phyloP scores from a whole-genome alignment of 2,113 vertebrate species.

The Pelodiscus sinensis region DNA sequence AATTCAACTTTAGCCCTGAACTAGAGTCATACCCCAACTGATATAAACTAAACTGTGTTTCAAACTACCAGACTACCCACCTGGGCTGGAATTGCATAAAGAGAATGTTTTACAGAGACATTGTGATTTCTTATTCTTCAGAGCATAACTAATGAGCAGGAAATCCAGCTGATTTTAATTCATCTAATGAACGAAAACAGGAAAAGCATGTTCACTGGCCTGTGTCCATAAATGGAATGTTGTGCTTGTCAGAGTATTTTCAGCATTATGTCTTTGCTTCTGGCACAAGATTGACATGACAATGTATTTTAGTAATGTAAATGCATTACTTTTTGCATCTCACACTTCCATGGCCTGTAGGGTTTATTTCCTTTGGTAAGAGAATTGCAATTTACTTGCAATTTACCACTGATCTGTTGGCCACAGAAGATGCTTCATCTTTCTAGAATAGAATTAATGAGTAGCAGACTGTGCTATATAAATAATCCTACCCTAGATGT shows the following conservation, averaged over 20 bases:
- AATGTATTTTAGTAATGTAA: not conserved
- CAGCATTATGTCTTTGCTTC: not conserved
- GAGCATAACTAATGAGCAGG: not conserved
- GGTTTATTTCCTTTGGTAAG: not conserved
- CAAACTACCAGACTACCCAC: not conserved
- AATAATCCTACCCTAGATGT: not conserved
- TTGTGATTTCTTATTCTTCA: not conserved
- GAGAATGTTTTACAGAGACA: not conserved
- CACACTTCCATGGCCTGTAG: not conserved
- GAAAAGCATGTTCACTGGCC: not conserved
- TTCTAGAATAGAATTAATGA: not conserved
- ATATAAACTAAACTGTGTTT: not conserved
- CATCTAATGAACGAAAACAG: not conserved
- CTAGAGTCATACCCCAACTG: too few species aligned
- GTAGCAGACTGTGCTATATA: not conserved
- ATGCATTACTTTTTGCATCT: not conserved
- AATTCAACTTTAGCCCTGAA: too few species aligned
- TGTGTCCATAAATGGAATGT: not conserved
- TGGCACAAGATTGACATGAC: not conserved
- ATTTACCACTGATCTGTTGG: not conserved
- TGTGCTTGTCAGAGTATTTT: not conserved
- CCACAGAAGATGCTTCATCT: not conserved
- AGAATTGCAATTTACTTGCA: not conserved
- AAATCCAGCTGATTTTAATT: not conserved
- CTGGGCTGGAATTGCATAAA: not conserved